Conservation (phyloP, 2,888 invertebrate genomes). For the Apotomis turbidana region DNA sequence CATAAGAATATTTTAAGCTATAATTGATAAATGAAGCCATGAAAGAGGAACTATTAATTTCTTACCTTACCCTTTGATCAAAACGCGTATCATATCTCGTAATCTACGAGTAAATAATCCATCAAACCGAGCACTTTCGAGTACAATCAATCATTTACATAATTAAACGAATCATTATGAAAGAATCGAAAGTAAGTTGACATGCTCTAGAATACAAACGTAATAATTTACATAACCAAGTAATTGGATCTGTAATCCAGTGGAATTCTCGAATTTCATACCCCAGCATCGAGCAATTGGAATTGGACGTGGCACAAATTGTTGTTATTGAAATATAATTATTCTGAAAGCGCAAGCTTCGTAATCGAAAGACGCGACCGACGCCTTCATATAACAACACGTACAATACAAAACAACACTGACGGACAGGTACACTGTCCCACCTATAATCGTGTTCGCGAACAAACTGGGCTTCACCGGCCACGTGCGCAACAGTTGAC, state of each 20-base stretch:
- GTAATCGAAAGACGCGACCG: too few relatives aligned
- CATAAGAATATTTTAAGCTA: too few relatives aligned
- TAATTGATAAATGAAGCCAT: too few relatives aligned
- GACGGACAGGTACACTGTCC: too few relatives aligned
- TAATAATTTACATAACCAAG: conserved; percentile 56
- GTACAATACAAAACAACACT: too few relatives aligned
- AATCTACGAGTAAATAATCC: conserved; percentile 17
- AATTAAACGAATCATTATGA: conserved; percentile 49
- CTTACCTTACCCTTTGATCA: neutral
- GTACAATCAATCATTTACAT: conserved; percentile 57
- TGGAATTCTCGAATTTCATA: conserved; percentile 31
- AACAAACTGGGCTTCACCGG: too few relatives aligned
- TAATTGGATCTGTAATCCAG: conserved; percentile 45
- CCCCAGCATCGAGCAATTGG: neutral
- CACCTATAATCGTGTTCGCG: too few relatives aligned
- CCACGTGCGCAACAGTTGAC: too few relatives aligned
- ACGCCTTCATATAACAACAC: too few relatives aligned
- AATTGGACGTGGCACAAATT: neutral
- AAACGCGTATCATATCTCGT: neutral
- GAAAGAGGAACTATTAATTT: too few relatives aligned
- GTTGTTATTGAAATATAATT: neutral
- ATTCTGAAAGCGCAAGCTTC: too few relatives aligned
- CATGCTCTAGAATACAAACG: conserved; percentile 48
- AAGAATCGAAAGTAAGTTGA: conserved; percentile 55
- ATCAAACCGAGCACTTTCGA: conserved; percentile 12